Evolutionary conservation across 2,113 vertebrate species (phyloP).

Genomic region (Perca flavescens): DNA sequence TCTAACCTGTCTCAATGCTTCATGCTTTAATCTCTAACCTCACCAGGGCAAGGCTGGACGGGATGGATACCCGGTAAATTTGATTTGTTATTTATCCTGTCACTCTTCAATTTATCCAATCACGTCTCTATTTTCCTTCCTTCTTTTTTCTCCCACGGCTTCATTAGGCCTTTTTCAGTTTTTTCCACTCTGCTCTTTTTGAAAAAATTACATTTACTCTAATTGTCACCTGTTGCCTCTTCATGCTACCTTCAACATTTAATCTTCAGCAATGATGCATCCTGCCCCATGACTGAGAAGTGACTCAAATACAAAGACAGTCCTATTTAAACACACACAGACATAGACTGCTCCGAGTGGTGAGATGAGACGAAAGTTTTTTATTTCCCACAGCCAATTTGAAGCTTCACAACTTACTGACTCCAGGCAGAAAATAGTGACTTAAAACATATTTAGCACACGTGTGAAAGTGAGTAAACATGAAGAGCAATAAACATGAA

Average conservation of each 20-base stretch:
- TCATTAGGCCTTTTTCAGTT: neutral
- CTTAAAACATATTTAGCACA: slow-evolving; percentile 2
- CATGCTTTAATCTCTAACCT: slow-evolving; percentile 86
- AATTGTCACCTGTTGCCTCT: neutral
- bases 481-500: slow-evolving; percentile 22
- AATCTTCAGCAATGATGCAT: slow-evolving; percentile 22
- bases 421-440: neutral
- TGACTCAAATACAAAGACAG: slow-evolving; percentile 22
- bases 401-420: slow-evolving; percentile 2
- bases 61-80: slow-evolving; percentile 98
- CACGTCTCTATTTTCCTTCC: slow-evolving; percentile 1
- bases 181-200: slow-evolving; percentile 3
- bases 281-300: slow-evolving; percentile 51
- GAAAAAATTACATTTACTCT: neutral
- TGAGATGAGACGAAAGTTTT: neutral
- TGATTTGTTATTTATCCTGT: slow-evolving; percentile 69
- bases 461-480: slow-evolving; percentile 28
- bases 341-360: neutral
- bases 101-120: slow-evolving; percentile 62
- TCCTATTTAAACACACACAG: slow-evolving; percentile 18
- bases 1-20: slow-evolving; percentile 68
- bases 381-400: neutral
- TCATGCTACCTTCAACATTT: neutral
- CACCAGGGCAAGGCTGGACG: slow-evolving; percentile 96
- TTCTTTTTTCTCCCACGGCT: neutral